A percentile compares a stretch with the other conserved stretches of the same genome.
These are phyloP conservation scores for Augochlorella aurata DNA, from an alignment of 2,888 invertebrate species.

Conservation along the genomic window DNA sequence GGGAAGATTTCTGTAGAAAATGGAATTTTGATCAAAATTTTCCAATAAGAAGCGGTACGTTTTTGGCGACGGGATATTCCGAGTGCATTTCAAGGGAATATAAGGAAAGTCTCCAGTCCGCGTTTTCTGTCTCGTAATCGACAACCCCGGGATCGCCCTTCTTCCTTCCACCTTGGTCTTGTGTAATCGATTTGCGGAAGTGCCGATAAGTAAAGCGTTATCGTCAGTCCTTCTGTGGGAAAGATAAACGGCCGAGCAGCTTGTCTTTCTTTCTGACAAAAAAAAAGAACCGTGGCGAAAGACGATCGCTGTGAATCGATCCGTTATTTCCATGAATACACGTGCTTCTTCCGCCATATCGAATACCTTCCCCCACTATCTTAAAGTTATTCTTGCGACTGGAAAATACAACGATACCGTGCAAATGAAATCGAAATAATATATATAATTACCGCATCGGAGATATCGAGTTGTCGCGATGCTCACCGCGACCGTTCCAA, in stretches of 20 bases:
- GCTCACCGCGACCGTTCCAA: neutral
- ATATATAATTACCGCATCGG: no score
- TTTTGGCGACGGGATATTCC: neutral
- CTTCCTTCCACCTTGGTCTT: conserved; percentile 46
- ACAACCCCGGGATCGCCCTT: conserved; percentile 22
- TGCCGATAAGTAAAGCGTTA: conserved; percentile 67
- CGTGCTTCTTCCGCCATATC: neutral
- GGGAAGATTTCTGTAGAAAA: no score
- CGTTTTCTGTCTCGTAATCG: conserved; percentile 40
- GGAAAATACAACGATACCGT: no score
- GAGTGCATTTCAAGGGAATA: neutral
- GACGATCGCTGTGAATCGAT: conserved; percentile 22
- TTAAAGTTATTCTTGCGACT: no score
- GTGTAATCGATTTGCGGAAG: conserved; percentile 69
- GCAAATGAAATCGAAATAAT: no score
- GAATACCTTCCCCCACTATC: no score
- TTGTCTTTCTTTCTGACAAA: conserved; percentile 61
- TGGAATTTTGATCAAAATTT: no score
- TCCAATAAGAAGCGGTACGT: neutral
- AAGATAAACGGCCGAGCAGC: conserved; percentile 66
- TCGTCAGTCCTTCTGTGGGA: conserved; percentile 63
- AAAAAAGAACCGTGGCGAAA: conserved; percentile 38
- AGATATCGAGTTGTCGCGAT: neutral
- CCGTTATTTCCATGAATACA: conserved; percentile 31
- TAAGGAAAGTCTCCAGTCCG: conserved; percentile 27